A percentile compares a stretch with the other conserved stretches of the same genome.
Conservation (phyloP, 2,797 vertebrate species). For the Coendou prehensilis region DNA sequence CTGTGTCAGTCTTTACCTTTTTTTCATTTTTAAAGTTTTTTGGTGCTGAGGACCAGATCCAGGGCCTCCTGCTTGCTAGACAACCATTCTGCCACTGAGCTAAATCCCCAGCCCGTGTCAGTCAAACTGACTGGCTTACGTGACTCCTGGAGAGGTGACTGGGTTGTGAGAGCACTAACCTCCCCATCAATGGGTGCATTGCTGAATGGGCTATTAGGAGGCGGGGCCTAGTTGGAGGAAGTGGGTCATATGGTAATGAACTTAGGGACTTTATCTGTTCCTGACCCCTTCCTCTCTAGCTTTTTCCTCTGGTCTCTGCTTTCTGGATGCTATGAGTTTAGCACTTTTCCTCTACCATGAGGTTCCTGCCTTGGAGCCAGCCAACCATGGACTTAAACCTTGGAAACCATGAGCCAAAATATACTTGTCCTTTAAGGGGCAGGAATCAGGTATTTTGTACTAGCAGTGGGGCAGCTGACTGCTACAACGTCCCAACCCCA, state of each 20-base stretch:
- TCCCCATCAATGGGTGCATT: background rate
- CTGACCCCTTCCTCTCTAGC: background rate
- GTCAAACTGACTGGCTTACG: background rate
- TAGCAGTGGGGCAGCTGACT: background rate
- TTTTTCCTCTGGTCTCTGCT: background rate
- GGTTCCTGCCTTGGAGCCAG: background rate
- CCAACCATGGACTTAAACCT: background rate
- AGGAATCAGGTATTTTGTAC: background rate
- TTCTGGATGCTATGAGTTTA: background rate
- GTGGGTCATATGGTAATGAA: background rate
- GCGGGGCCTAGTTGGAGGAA: background rate
- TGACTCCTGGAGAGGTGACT: background rate
- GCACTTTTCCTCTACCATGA: background rate
- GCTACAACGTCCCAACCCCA: background rate
- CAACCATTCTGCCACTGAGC: background rate
- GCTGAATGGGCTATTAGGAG: background rate
- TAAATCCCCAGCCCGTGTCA: background rate
- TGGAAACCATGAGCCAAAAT: background rate
- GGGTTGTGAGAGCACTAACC: background rate
- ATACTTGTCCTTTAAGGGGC: background rate
- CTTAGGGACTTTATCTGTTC: background rate
- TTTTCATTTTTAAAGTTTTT: background rate
- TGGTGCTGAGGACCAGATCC: background rate
- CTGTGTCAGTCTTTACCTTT: background rate
- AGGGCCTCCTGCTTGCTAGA: background rate